Conservation (phyloP, 1,140 invertebrate species). For the Luehdorfia chinensis region DNA sequence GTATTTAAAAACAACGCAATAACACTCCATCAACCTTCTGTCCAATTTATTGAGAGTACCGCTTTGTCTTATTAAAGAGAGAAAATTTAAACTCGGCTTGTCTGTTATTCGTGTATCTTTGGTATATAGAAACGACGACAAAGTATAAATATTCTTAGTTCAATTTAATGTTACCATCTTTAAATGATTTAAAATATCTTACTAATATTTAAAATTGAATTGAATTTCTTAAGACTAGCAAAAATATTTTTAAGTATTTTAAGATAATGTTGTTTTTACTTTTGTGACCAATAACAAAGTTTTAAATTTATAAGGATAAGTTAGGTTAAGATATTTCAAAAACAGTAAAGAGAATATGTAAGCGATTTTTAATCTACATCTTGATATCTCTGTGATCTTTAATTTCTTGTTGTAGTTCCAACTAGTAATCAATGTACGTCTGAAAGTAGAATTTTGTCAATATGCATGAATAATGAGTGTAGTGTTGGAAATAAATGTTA, state of each 20-base stretch:
- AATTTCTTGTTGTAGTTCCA: conserved; percentile 64
- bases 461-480: conserved; percentile 69
- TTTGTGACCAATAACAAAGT: conserved; percentile 70
- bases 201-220: not conserved
- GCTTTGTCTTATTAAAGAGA: too few species aligned
- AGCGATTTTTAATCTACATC: conserved; percentile 56
- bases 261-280: conserved; percentile 63
- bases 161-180: too few species aligned
- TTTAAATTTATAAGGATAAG: conserved; percentile 59
- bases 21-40: conserved; percentile 11
- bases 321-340: conserved; percentile 56
- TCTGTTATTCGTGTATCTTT: too few species aligned
- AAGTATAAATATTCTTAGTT: too few species aligned
- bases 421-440: conserved; percentile 51
- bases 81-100: too few species aligned
- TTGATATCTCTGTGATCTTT: conserved; percentile 72
- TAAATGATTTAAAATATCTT: not conserved
- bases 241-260: conserved; percentile 41
- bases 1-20: conserved; percentile 1
- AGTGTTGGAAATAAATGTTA: conserved; percentile 72
- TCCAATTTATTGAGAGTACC: conserved; percentile 2
- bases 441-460: conserved; percentile 56
- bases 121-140: too few species aligned
- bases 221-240: not conserved
- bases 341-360: conserved; percentile 63